These are phyloP conservation scores for Heliconius erato DNA, from an alignment of 2,888 invertebrate species.

Conservation along the genomic window DNA sequence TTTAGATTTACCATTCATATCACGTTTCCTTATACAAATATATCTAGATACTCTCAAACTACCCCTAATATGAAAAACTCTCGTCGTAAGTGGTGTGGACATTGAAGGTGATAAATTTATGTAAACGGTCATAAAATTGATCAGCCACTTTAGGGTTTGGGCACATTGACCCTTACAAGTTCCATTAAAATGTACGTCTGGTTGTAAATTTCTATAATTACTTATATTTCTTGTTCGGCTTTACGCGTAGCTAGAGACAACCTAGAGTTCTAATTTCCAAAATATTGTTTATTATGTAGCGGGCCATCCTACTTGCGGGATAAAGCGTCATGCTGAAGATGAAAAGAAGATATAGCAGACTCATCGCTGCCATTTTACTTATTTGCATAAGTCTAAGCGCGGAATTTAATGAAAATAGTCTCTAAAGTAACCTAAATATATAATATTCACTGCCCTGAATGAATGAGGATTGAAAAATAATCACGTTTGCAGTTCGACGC, in stretches of 20 bases:
- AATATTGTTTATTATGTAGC: not conserved
- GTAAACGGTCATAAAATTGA: constrained; percentile 74
- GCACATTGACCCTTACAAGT: constrained; percentile 55
- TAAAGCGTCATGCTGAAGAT: no score
- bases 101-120: constrained; percentile 66
- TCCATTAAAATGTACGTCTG: not conserved
- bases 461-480: no score
- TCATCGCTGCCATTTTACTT: no score
- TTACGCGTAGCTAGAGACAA: not conserved
- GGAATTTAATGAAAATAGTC: no score
- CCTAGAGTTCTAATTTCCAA: not conserved
- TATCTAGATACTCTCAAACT: constrained; percentile 25
- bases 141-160: constrained; percentile 62
- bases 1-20: not conserved
- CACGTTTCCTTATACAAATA: not conserved
- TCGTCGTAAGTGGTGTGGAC: constrained; percentile 51
- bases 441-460: no score
- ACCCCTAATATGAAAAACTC: constrained; percentile 46
- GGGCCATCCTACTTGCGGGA: no score
- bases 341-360: no score
- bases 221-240: not conserved
- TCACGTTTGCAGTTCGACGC: no score
- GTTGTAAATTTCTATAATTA: constrained; percentile 1
- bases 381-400: no score
- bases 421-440: no score